These are phyloP conservation scores for Daktulosphaira vitifoliae DNA, from an alignment of 1,140 invertebrate genomes.

Conservation along the genomic window DNA sequence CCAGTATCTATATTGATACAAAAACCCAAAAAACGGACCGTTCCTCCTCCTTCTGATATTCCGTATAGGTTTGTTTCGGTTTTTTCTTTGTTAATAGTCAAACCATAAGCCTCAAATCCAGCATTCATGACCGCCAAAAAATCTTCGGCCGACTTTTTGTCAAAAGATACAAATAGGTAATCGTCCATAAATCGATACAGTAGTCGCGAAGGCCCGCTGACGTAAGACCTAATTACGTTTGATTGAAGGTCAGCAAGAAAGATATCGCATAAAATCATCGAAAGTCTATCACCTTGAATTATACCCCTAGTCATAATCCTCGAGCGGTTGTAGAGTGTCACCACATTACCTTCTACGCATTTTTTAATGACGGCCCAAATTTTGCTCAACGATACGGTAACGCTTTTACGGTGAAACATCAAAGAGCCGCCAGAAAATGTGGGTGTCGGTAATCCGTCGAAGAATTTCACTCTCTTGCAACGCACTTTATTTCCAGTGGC, in stretches of 20 bases:
- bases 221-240: neutral
- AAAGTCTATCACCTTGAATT: constrained; percentile 8
- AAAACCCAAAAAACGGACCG: constrained; percentile 8
- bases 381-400: neutral
- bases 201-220: neutral
- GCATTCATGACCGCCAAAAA: neutral
- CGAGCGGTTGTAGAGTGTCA: neutral
- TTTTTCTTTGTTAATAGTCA: neutral
- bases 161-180: constrained; percentile 4
- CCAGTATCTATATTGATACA: neutral
- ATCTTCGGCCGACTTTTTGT: neutral
- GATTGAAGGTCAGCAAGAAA: neutral
- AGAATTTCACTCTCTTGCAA: neutral
- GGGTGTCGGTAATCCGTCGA: neutral
- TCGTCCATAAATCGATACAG: constrained; percentile 13
- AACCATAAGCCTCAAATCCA: neutral
- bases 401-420: neutral
- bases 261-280: constrained; percentile 2
- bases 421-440: neutral
- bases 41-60: too few species aligned
- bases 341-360: neutral
- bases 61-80: neutral
- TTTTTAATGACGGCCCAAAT: neutral
- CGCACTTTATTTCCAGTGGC: neutral
- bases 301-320: neutral